Evolutionary conservation across 2,888 invertebrate genomes (phyloP), one percentile per base, ranked within the genome.

Genomic region (Pardosa pseudoannulata): DNA sequence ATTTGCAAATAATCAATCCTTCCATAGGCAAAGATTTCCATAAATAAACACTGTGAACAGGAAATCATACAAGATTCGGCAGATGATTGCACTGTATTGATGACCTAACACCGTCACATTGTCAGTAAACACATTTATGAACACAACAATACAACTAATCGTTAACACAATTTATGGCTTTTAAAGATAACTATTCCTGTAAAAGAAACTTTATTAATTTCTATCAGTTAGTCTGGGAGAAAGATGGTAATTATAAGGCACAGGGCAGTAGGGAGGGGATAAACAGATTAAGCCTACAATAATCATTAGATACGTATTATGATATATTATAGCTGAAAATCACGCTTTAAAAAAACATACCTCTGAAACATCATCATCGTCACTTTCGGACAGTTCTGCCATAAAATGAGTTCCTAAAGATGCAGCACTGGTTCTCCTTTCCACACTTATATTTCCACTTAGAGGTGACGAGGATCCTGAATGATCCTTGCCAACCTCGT

Each of bases 351-450:
- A 39, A 23, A 71, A 16, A 91, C 93, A 94, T 95, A 97, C 97
- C 96, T 97, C 97, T 91, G 97, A 97, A 92, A 96, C 96, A 93
- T 97, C 97, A 93, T 97, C 97, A 93, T 97, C 97, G 93, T 97
- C 97, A 93, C 97, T 97, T 94, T 96, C 97, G 91, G 97, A 97
- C 92, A 97, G 95, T 94, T 97, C 97, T 93, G 96, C 95, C 94
- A 96, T 96, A 94, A 95, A 96, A 93, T 95, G 95, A 92, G 95
- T 95, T 92, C 95, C 96, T 92, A 94, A 46, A 31, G 89, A 80
- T 79, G 85, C 65, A 56, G 87, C 72, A 87, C 88, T 88, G 79
- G 85, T 88, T 86, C 88, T 88, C 88, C 89, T 89, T 86, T 89
- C 88, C 76, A 85, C 79, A 68, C 74, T 85, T 78, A 88, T 74